These are phyloP conservation scores for Zapus hudsonius DNA, from an alignment of 2,113 vertebrate genomes.

Conservation along the genomic window DNA sequence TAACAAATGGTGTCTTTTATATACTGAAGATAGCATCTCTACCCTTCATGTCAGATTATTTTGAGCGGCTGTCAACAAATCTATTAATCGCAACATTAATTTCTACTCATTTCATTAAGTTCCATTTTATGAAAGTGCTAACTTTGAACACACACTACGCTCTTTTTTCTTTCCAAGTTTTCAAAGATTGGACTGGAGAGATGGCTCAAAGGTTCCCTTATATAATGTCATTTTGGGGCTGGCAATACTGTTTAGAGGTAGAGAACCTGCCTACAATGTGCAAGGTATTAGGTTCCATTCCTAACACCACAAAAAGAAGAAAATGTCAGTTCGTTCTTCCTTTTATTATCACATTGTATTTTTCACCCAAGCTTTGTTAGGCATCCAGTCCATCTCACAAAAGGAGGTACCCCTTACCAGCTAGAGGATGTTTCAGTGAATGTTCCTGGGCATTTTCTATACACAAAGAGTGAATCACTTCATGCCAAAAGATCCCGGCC, in stretches of 20 bases:
- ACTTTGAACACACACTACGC: neutral
- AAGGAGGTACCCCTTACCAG: constrained; percentile 27
- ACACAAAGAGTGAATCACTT: constrained; percentile 18
- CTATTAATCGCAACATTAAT: constrained; percentile 42
- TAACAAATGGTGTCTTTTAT: neutral
- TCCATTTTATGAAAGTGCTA: neutral
- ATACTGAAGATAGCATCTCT: neutral
- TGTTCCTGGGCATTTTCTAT: constrained; percentile 15
- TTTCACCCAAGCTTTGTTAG: neutral
- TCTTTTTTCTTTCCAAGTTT: neutral
- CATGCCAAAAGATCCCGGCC: neutral
- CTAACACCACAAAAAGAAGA: neutral
- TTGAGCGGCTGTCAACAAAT: constrained; percentile 14
- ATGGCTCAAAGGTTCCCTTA: neutral
- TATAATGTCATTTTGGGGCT: constrained; percentile 8
- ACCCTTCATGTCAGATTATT: constrained; percentile 3
- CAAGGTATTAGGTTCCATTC: neutral
- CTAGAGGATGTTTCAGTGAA: neutral
- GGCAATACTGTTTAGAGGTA: neutral
- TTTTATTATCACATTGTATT: neutral
- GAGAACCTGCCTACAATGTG: neutral
- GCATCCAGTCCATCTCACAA: neutral
- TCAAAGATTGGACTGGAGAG: too few relatives aligned
- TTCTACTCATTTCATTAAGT: constrained; percentile 28
- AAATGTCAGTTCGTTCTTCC: neutral